Base-by-base conservation (phyloP, 2,113 vertebrate genomes). In the Nothoprocta pentlandii region DNA sequence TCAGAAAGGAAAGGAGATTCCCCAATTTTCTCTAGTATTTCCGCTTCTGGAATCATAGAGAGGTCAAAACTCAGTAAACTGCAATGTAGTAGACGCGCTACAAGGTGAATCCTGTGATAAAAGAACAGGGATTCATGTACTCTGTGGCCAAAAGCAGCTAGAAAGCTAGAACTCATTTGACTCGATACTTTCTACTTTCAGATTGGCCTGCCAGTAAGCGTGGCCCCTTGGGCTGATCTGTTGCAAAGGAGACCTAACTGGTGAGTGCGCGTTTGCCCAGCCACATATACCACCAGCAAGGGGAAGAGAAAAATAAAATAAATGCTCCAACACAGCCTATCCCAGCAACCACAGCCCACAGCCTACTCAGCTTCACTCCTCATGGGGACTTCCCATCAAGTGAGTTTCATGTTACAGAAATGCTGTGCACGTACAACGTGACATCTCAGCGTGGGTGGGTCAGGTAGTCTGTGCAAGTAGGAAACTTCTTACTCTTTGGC, bases 281-380 rank as follows among this genome's bases (percentile, higher is more conserved):
- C 17, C 42, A 42, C 0, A 0, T 2, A 21, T 11, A 32, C 0
- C 10, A 56, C 21, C 6, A 71, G 56, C 4, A 54, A 61, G 51
- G 44, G 64, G 75, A 71, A 13, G 39, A 75, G 17, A 81, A 39
- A 69, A 54, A 14, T 32, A 23, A 49, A 49, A 80, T 36, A 69
- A 49, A 12, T 34, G 26, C 25, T 73, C 32, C 58, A 28, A 59
- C 67, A 75, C 10, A 70, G 73, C 58, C 36, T 16, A 87, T 49
- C 8, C 15, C 59, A 62, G 49, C 0, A 0, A 87, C 22, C 25
- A 47, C 34, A 69, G 53, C 46, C 22, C 25, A 47, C 34, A 69
- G 53, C 46, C 87, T 39, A 16, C 32, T 47, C 69, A 51, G 32
- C 51, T 2, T 88, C 76, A 64, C 53, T 68, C 58, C 42, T 61